A percentile compares a stretch with the other conserved stretches of the same genome.
Evolutionary conservation across 2,888 invertebrate species (phyloP).

Genomic region (Chorisops tibialis): DNA sequence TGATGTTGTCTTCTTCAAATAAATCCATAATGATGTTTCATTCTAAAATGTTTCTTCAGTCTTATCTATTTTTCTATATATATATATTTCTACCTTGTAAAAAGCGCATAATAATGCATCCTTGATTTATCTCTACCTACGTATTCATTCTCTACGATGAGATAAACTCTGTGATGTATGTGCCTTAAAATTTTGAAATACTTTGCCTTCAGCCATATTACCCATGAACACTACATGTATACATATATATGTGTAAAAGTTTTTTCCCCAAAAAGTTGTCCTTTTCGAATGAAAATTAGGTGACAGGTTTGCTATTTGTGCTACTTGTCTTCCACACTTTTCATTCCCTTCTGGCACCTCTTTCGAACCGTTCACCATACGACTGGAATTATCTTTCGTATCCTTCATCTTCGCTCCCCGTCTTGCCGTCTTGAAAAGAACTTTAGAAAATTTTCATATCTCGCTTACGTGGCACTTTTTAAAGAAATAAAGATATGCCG

Average conservation of each 20-base stretch:
- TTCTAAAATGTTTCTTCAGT: too few relatives aligned
- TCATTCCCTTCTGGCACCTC: not conserved
- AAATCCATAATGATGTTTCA: too few relatives aligned
- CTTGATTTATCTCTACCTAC: not conserved
- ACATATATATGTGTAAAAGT: too few relatives aligned
- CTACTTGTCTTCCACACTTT: not conserved
- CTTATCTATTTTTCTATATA: too few relatives aligned
- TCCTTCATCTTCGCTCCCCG: not conserved
- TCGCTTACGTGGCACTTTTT: conserved; percentile 10
- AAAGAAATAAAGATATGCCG: not conserved
- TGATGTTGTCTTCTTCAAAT: too few relatives aligned
- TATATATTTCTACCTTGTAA: too few relatives aligned
- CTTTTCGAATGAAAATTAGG: conserved; percentile 4
- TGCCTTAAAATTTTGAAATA: conserved; percentile 10
- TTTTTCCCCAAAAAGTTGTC: not conserved
- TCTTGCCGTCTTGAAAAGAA: not conserved
- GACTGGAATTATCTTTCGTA: not conserved
- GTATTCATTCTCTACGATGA: not conserved
- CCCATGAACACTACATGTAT: conserved; percentile 1
- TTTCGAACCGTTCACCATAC: not conserved
- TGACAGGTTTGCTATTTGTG: conserved; percentile 7
- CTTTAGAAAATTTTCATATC: conserved; percentile 12
- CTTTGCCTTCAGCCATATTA: conserved; percentile 13
- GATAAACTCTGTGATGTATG: conserved; percentile 4
- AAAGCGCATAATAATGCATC: not conserved